Evolutionary conservation across 1,140 invertebrate species (phyloP), one percentile per base, ranked within the genome.

Genomic region (Gryllus bimaculatus): DNA sequence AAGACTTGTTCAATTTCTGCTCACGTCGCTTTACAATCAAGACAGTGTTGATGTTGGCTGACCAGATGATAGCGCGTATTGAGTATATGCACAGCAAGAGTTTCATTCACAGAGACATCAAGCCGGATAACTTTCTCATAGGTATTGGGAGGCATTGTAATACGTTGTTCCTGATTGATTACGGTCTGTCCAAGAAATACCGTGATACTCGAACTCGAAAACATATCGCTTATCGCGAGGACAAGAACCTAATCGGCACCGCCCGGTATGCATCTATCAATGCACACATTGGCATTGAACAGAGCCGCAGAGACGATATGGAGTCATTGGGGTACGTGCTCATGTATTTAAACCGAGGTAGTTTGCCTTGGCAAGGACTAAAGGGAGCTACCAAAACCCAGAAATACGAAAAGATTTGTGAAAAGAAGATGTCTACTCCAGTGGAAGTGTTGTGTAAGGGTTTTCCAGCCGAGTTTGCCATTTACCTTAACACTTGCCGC

Each of bases 61-160:
- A 98, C 85, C 97, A 97, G 87, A 94, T 95, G 93, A 92, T 95
- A 82, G 92, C 91, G 15, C 91, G 97, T 84, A 93, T 99, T 84
- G 96, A 98, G 87, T 98, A 92, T 87, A 93, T 98, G 82, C 97
- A 99, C 87, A 93, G 93, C 84, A 97, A 97, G 88, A 95, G 95
- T 84, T 98, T 98, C 87, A 98, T 99, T 83, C 97, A 99, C 88
- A 92, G 97, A 84, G 94, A 95, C 85, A 97, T 98, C 83, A 97
- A 98, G 85, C 96, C 96, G 49, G 98, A 99, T 85, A 99, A 99
- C 87, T 99, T 99, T 89, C 90, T 99, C 78, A 99, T 99, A 97
- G 96, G 97, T 82, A 97, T 97, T 85, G 96, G 96, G 5, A 91
- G 95, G 79, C 95, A 97, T 83, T 97, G 96, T 88, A 97, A 97